phyloP scores from a whole-genome alignment of 1,140 invertebrate species.

The Drosophila nigromelanica region DNA sequence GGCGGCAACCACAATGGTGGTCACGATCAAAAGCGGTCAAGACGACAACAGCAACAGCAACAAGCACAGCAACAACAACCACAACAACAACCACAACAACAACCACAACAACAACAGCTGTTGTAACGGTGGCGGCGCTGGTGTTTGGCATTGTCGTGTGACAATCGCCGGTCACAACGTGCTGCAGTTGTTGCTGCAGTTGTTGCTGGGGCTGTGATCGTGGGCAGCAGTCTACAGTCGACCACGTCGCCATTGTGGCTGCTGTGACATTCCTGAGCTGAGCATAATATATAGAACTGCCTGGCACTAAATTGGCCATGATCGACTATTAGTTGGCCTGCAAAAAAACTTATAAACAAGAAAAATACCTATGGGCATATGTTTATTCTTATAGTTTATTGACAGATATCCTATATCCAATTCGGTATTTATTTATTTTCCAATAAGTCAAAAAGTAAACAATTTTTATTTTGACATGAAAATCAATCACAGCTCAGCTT shows the following conservation, averaged over 20 bases:
- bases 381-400: too few relatives aligned
- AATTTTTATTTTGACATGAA: too few relatives aligned
- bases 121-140: conserved; percentile 37
- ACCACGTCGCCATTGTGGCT: conserved; percentile 60
- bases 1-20: conserved; percentile 80
- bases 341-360: too few relatives aligned
- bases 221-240: conserved; percentile 44
- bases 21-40: conserved; percentile 81
- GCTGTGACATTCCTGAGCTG: conserved; percentile 57
- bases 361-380: too few relatives aligned
- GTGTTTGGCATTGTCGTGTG: conserved; percentile 56
- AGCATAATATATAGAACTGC: conserved; percentile 12
- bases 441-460: too few relatives aligned
- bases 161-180: conserved; percentile 62
- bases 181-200: background rate
- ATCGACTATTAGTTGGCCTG: too few relatives aligned
- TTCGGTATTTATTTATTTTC: too few relatives aligned
- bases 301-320: background rate
- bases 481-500: too few relatives aligned
- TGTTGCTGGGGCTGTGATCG: conserved; percentile 29
- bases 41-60: conserved; percentile 35
- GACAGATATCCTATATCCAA: too few relatives aligned
- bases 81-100: conserved; percentile 25
- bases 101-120: conserved; percentile 17
- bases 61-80: too few relatives aligned